These are phyloP conservation scores for Sebastolobus altivelis DNA, from an alignment of 2,797 vertebrate genomes.

Conservation along the genomic window DNA sequence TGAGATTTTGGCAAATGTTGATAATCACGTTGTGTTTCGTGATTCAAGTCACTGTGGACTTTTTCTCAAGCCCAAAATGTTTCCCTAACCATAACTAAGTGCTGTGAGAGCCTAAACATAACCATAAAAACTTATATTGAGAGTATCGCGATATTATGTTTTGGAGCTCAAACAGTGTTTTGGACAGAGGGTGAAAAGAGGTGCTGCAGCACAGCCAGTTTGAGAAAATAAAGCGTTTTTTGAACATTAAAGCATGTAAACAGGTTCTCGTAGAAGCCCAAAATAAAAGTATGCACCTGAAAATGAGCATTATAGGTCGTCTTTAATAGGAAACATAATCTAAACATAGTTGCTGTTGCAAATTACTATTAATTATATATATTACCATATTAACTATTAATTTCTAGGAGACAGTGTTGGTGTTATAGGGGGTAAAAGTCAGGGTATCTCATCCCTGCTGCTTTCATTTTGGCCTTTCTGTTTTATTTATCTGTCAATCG, in stretches of 20 bases:
- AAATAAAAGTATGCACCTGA: not conserved
- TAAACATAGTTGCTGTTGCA: not conserved
- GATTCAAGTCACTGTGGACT: no score
- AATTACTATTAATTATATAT: not conserved
- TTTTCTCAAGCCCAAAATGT: not conserved
- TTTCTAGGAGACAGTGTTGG: not conserved
- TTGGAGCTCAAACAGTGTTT: no score
- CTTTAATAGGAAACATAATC: not conserved
- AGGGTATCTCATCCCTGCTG: not conserved
- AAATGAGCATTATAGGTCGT: not conserved
- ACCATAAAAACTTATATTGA: not conserved
- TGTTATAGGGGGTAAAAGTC: not conserved
- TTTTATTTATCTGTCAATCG: not conserved
- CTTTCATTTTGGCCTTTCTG: not conserved
- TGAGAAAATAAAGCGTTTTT: no score
- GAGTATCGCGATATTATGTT: no score
- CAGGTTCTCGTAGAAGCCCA: no score
- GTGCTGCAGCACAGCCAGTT: no score
- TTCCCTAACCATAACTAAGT: not conserved
- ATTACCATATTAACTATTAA: not conserved
- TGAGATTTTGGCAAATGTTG: no score
- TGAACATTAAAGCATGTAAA: no score
- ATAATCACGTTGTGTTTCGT: no score
- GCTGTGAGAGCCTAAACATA: not conserved
- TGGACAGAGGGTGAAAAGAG: no score